Base-by-base conservation (phyloP, 1,140 invertebrate species). In the Achroia grisella region DNA sequence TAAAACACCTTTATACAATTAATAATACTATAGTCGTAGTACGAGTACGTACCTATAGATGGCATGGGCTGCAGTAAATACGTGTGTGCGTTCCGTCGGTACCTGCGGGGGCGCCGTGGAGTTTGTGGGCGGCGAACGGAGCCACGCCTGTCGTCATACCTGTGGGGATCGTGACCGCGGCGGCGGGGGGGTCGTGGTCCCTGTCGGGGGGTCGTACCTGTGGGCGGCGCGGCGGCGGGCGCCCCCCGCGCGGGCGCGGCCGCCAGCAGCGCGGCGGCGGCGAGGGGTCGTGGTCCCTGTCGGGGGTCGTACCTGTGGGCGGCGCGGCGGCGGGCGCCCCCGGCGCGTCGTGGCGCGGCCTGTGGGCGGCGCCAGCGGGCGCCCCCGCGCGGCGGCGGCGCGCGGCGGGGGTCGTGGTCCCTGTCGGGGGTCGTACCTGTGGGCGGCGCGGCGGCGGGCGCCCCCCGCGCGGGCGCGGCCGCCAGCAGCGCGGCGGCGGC, bases 381-480 rank as follows among this genome's bases (percentile, higher is more conserved):
- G 94, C 94, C 2, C 96, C 94, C 74, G 90, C 91, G 37, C 94
- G 94, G 12, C n/a, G n/a, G n/a, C n/a, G n/a, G n/a, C n/a, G n/a
- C n/a, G n/a, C 27, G 36, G n/a, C n/a, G n/a, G n/a, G n/a, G n/a
- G n/a, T n/a, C n/a, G n/a, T n/a, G n/a, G n/a, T n/a, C n/a, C n/a
- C n/a, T n/a, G n/a, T n/a, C 14, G 34, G 32, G 10, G 12, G 28
- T 14, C 37, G 27, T n/a, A 28, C 28, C 33, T 12, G n/a, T n/a
- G n/a, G n/a, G n/a, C n/a, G n/a, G n/a, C n/a, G n/a, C n/a, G n/a
- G n/a, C n/a, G n/a, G n/a, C n/a, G n/a, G n/a, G n/a, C n/a, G n/a
- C n/a, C n/a, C n/a, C 90, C 95, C 31, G 91, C 92, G 55, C 90
- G 92, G 0, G 68, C 62, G 8, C 58, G 56, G 47, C 52, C 65